Base-by-base conservation (phyloP, 1,140 invertebrate genomes). In the Drosophila ogumai region DNA sequence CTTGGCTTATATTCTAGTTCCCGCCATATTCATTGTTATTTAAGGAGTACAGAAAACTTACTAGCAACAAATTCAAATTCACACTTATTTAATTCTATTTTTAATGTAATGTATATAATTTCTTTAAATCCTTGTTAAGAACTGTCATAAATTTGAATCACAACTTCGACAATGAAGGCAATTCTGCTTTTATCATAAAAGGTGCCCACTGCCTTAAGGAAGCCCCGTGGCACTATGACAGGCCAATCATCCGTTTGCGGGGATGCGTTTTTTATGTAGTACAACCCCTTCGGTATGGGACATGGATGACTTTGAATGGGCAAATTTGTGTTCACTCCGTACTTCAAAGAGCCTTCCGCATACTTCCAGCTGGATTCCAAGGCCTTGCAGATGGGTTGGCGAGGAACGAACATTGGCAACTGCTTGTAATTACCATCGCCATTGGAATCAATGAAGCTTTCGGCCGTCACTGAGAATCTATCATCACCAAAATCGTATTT, bases 171-270 rank as follows among this genome's bases (percentile, higher is more conserved):
- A 9, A 3, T 19, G 2, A 58, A 54, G 6, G 52, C 36, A 3
- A 15, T 3, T n/a, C 67, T 25, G 19, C 19, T 54, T 0, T 36
- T 25, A 6, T 73, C 59, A 13, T 58, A 67, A 12, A 63, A 28
- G 1, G 36, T 63, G 4, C 36, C 25, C 2, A 61, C 46, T 12
- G 17, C 19, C n/a, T 46, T 64, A 0, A 75, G 0, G 10, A 44
- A 60, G 3, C 79, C 79, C 3, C 52, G 4, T 4, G 65, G 72
- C 41, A 72, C 54, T 9, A 72, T 40, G 3, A 7, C 12, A 0
- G 61, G 81, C 76, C 76, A 84, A 17, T 50, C 28, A 19, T 76
- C 59, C 7, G 55, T 55, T 3, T 75, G 64, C 2, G 60, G 28
- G 0, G 56, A 19, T 32, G 79, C 17, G 8, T 75, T 38, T 41